Percentiles rank a stretch among this genome's conserved stretches.
Conservation (phyloP, 2,797 vertebrate genomes). For the Glyptemys insculpta region DNA sequence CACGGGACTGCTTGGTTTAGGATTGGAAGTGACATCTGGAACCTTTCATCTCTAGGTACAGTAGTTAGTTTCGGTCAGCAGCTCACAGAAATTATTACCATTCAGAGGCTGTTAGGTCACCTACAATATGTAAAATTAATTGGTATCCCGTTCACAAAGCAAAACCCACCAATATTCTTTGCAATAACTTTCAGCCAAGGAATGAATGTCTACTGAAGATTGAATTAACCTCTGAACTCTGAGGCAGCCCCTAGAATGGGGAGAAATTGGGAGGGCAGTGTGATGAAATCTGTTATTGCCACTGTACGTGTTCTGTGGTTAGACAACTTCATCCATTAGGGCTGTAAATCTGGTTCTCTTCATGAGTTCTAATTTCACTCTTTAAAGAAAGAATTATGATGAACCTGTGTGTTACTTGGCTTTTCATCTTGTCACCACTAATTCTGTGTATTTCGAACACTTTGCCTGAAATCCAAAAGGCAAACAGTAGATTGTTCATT, state of each 20-base stretch:
- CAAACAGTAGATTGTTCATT: rapidly evolving
- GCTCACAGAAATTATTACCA: background rate
- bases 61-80: background rate
- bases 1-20: background rate
- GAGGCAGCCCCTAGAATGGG: background rate
- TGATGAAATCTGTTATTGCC: background rate
- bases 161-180: background rate
- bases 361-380: background rate
- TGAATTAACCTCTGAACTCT: background rate
- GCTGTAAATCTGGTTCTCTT: background rate
- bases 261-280: background rate
- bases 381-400: rapidly evolving
- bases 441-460: background rate
- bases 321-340: background rate
- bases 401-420: background rate
- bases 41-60: background rate
- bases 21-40: background rate
- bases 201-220: rapidly evolving
- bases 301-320: rapidly evolving
- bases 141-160: background rate
- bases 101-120: background rate
- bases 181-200: background rate
- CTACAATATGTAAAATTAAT: background rate
- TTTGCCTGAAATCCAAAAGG: background rate
- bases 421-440: background rate